These are phyloP conservation scores for Carcharodon carcharias DNA, from an alignment of 2,797 vertebrate species.

Conservation along the genomic window DNA sequence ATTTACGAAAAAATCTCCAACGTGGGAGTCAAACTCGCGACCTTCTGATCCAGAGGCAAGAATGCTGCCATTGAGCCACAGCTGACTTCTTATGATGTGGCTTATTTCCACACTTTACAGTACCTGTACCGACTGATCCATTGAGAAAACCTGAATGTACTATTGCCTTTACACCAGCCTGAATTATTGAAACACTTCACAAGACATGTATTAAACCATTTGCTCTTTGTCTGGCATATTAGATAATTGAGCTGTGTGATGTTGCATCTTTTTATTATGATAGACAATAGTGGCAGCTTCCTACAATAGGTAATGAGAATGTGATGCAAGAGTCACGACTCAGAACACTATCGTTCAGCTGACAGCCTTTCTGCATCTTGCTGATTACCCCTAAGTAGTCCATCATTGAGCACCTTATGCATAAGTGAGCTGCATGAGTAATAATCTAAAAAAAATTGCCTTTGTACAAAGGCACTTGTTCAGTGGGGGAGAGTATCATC, in stretches of 20 bases:
- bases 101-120: neutral
- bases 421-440: slow-evolving; percentile 20
- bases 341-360: neutral
- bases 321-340: neutral
- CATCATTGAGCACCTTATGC: slow-evolving; percentile 12
- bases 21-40: neutral
- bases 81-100: neutral
- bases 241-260: neutral
- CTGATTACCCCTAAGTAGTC: slow-evolving; percentile 21
- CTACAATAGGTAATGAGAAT: slow-evolving; percentile 7
- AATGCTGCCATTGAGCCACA: neutral
- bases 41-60: neutral
- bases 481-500: neutral
- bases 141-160: neutral
- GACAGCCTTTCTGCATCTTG: neutral
- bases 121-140: neutral
- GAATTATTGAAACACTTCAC: neutral
- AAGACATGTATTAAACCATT: neutral
- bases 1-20: neutral
- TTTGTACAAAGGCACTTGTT: neutral
- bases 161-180: neutral
- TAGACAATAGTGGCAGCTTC: slow-evolving; percentile 3
- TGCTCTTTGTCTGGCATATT: neutral
- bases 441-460: neutral
- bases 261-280: neutral